Evolutionary conservation across 2,888 invertebrate species (phyloP).

Genomic region (Andrena trimmerana): DNA sequence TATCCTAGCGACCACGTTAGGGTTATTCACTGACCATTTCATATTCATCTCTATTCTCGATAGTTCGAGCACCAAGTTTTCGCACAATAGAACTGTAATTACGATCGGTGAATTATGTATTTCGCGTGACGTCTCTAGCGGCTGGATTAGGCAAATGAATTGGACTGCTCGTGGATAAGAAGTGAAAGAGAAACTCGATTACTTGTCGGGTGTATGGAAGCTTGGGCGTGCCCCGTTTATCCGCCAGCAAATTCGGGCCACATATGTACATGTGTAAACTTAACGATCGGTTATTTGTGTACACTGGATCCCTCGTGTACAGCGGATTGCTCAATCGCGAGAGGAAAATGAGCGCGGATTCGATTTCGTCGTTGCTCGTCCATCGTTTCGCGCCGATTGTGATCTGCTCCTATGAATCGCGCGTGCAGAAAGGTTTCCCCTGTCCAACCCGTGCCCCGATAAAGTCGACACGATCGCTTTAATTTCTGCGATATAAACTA

Average conservation of each 20-base stretch:
- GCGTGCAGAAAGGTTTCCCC: too few species aligned
- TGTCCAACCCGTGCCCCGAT: too few species aligned
- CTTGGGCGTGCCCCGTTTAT: slow-evolving; percentile 21
- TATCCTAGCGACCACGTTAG: too few species aligned
- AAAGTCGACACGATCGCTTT: too few species aligned
- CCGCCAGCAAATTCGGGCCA: background rate
- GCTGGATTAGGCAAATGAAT: background rate
- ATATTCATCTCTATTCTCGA: too few species aligned
- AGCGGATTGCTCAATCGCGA: slow-evolving; percentile 6
- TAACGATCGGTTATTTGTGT: slow-evolving; percentile 11
- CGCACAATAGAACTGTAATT: background rate
- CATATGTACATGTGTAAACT: slow-evolving; percentile 1
- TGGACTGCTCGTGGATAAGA: background rate
- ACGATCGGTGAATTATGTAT: background rate
- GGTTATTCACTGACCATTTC: too few species aligned
- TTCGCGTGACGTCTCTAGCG: background rate
- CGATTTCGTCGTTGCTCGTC: background rate
- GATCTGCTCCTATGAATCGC: background rate
- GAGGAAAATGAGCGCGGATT: background rate
- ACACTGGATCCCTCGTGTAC: background rate
- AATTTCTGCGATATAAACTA: too few species aligned
- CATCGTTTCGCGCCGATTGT: background rate
- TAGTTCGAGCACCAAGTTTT: too few species aligned
- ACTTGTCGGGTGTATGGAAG: background rate
- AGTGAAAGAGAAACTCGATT: slow-evolving; percentile 41